phyloP scores from a whole-genome alignment of 2,113 vertebrate species.

The Leucopsar rothschildi region DNA sequence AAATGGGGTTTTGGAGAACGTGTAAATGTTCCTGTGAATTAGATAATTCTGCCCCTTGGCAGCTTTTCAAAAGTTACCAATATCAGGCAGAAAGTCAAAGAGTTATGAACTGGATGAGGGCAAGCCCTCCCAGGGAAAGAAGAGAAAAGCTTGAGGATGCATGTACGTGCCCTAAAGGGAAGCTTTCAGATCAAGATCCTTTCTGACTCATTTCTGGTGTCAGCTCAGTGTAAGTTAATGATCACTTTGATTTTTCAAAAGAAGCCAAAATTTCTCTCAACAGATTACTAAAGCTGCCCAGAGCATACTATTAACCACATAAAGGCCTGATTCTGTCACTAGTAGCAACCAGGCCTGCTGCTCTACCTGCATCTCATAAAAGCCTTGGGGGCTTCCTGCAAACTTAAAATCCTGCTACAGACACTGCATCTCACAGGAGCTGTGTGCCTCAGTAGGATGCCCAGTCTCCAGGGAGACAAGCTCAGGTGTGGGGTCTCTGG shows the following conservation, averaged over 20 bases:
- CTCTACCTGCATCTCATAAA: not conserved
- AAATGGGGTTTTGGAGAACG: not conserved
- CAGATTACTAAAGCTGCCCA: not conserved
- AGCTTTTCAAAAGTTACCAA: slow-evolving; percentile 14
- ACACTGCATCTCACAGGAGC: not conserved
- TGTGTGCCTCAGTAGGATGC: not conserved
- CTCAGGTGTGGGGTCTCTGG: not conserved
- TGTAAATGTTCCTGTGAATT: not conserved
- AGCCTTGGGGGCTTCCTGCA: not conserved
- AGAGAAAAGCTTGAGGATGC: not conserved
- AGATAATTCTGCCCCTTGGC: not conserved
- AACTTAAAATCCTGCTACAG: not conserved
- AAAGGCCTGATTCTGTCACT: not conserved
- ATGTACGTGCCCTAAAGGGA: not conserved
- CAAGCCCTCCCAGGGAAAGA: not conserved
- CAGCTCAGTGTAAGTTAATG: not conserved
- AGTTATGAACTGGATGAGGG: not conserved
- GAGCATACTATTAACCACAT: not conserved
- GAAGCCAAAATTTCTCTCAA: not conserved
- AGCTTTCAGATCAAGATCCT: not conserved
- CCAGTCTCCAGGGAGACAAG: not conserved
- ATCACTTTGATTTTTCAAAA: slow-evolving; percentile 5
- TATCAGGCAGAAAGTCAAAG: not conserved
- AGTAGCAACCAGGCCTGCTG: not conserved
- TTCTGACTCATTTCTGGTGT: slow-evolving; percentile 26